Base-by-base conservation (phyloP, 2,113 vertebrate species). In the Pangasianodon hypophthalmus region DNA sequence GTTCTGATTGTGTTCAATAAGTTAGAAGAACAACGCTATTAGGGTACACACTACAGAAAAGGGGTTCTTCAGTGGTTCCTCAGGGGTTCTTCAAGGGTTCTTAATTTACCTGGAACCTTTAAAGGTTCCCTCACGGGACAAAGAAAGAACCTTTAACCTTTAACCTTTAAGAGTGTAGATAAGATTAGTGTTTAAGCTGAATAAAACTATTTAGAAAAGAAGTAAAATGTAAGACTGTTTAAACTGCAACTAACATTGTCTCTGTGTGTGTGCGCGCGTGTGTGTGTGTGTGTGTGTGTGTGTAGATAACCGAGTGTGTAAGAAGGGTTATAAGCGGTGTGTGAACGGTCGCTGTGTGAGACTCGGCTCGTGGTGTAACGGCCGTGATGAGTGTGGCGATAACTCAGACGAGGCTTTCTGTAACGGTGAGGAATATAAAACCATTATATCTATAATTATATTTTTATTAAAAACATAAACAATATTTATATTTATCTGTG, bases 381-480 rank as follows among this genome's bases (percentile, higher is more conserved):
- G 97, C 0, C 94, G 94, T 0, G 97, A 99, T 0, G 96, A 99
- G 93, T 99, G 98, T 0, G 97, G 97, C 32, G 98, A 99, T 93
- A 97, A 97, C 91, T 98, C 98, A 0, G 98, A 99, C 1, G 98
- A 99, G 93, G 94, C 96, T 79, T 97, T 97, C 69, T 99, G 98
- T 52, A 99, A 99, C 94, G 96, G 98, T 99, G 94, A 98, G 97
- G 52, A 4, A n/a, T 1, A 44, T 46, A 91, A 46, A 0, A 50
- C 6, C 62, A 18, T n/a, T 21, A 4, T 2, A 0, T 48, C 6
- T 1, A 18, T 44, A 75, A 44, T 75, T 21, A 44, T 75, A 26
- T 37, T 73, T 24, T 11, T 24, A 26, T 54, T 26, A 26, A 77
- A 79, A 1, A 48, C 26, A 29, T 79, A 48, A 48, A 26, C 2